Base-by-base conservation (phyloP, 2,113 vertebrate genomes). In the Mola mola region DNA sequence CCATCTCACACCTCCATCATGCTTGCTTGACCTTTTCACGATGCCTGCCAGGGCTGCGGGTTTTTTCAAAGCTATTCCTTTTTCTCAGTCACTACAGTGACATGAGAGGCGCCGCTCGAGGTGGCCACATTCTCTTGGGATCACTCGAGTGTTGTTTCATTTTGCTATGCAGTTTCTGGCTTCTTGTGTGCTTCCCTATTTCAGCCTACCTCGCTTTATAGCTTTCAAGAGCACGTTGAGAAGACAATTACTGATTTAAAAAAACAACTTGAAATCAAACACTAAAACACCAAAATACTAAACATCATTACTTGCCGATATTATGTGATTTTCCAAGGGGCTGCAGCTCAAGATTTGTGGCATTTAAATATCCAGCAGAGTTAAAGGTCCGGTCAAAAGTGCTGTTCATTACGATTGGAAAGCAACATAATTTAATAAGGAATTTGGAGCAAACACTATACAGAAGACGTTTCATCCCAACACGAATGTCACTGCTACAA, bases 11-110 rank as follows among this genome's bases (percentile, higher is more conserved):
- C 58, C 42, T 84, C 70, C 34, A 70, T 81, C 64, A 52, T 26
- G 28, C 25, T 70, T 31, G 19, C 52, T 37, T 74, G 79, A 83
- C 85, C 79, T 86, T 86, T 84, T 67, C 37, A 60, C 57, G 66
- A 68, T 13, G 56, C 25, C 72, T 72, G 63, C 64, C 72, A 66
- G 66, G 61, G 75, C 47, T 22, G n/a, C 38, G 25, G 53, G 66
- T 56, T 69, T 47, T 42, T 43, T 40, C 41, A 73, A 55, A 49
- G 66, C 78, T 84, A 55, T 55, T 40, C 48, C 36, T 53, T 41
- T 63, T 31, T 31, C 59, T 47, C 10, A 53, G 43, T 72, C 63
- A 48, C 49, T 22, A 13, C 36, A 59, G 50, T 61, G 62, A 78
- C 73, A 75, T 7, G 9, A 38, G 33, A 78, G 64, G 60, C 40